Conservation (phyloP, 92 coral and sea anemone genomes). For the Porites rus region DNA sequence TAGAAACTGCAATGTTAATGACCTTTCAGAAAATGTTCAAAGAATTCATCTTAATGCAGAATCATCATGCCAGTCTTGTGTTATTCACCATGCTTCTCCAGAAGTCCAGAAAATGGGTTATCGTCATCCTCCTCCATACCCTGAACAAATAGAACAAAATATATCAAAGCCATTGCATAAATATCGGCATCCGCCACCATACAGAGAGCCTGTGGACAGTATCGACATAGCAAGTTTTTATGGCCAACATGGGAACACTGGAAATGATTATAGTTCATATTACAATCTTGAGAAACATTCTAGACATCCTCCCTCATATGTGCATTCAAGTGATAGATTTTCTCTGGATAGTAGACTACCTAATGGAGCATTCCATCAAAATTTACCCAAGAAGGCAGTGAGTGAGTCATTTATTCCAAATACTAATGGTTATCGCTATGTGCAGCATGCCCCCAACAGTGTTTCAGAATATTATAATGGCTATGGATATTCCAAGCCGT, state of each 20-base stretch:
- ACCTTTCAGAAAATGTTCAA: slow-evolving; percentile 39
- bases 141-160: slow-evolving; percentile 56
- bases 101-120: slow-evolving; percentile 57
- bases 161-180: slow-evolving; percentile 63
- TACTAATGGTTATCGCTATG: slow-evolving; percentile 20
- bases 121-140: slow-evolving; percentile 86
- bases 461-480: slow-evolving; percentile 33
- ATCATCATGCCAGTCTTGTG: slow-evolving; percentile 47
- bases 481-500: slow-evolving; percentile 34
- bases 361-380: background rate
- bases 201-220: slow-evolving; percentile 79
- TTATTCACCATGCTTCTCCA: slow-evolving; percentile 26
- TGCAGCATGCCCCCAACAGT: background rate
- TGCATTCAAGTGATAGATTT: slow-evolving; percentile 22
- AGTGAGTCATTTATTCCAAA: slow-evolving; percentile 19
- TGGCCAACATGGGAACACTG: slow-evolving; percentile 12
- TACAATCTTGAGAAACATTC: slow-evolving; percentile 60
- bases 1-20: slow-evolving; percentile 28
- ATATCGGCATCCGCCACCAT: slow-evolving; percentile 95
- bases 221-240: slow-evolving; percentile 22
- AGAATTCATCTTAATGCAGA: slow-evolving; percentile 51
- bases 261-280: slow-evolving; percentile 37
- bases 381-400: slow-evolving; percentile 25
- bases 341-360: slow-evolving; percentile 20
- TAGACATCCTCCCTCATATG: slow-evolving; percentile 78